These are phyloP conservation scores for Ichneumoninae sp. DNA, from an alignment of 2,888 invertebrate genomes.

Conservation along the genomic window DNA sequence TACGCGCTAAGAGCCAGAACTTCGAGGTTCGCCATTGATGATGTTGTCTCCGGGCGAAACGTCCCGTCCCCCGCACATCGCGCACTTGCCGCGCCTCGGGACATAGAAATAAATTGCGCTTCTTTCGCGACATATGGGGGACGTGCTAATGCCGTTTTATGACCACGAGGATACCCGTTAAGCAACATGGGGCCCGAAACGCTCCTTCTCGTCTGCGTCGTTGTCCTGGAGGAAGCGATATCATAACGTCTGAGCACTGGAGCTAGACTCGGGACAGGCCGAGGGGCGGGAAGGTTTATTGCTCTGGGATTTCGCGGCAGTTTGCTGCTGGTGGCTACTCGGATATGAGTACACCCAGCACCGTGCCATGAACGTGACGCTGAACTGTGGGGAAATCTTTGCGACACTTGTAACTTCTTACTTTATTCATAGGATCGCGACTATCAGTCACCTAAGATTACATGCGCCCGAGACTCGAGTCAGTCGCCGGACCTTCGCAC, in stretches of 20 bases:
- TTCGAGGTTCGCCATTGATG: background rate
- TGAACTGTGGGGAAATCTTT: constrained; percentile 25
- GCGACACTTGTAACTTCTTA: constrained; percentile 58
- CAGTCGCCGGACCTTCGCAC: background rate
- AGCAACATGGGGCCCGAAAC: constrained; percentile 77
- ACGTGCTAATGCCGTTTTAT: constrained; percentile 82
- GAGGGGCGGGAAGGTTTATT: constrained; percentile 53
- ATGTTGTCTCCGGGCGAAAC: background rate
- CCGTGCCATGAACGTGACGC: constrained; percentile 32
- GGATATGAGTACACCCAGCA: constrained; percentile 50
- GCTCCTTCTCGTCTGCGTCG: constrained; percentile 46
- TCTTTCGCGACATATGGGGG: constrained; percentile 77
- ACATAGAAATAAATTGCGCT: constrained; percentile 73
- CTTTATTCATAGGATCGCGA: constrained; percentile 74
- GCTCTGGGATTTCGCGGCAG: constrained; percentile 49
- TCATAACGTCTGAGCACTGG: constrained; percentile 25
- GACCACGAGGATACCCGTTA: constrained; percentile 79
- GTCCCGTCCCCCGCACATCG: background rate
- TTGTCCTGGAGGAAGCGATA: constrained; percentile 38
- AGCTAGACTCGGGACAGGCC: constrained; percentile 17
- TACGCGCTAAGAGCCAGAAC: background rate
- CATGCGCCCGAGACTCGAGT: background rate
- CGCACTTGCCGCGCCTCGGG: constrained; percentile 17
- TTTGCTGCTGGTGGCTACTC: constrained; percentile 64
- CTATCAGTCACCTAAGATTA: background rate